Base-by-base conservation (phyloP, 35 echinoderm and acorn worm genomes). In the Diadema setosum region DNA sequence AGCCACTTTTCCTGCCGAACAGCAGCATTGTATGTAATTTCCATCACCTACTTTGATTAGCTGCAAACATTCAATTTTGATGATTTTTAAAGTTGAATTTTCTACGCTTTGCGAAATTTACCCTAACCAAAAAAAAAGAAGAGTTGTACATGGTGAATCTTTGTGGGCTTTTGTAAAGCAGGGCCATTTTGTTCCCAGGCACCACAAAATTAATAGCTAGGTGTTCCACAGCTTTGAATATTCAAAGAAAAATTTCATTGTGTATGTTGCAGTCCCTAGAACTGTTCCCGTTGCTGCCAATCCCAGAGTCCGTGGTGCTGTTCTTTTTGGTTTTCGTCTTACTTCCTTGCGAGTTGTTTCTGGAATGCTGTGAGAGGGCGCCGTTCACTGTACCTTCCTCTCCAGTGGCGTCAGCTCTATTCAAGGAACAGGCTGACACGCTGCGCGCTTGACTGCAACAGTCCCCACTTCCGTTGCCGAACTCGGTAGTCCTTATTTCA, bases 241-340 rank as follows among this genome's bases (percentile, higher is more conserved):
- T n/a, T 85, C 57, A 85, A 57, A 87, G 64, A 48, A 58, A 87
- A 31, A 89, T 78, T 31, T 90, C 88, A 84, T 35, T 65, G 29
- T 83, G 88, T 45, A 90, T 35, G 36, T 70, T 67, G 41, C 81
- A 81, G 46, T 90, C 80, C 16, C 88, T 58, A 43, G 88, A 90
- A 40, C 81, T 90, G 9, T 82, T 84, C 56, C 88, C 88, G 8
- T 90, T 81, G 45, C 88, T 90, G 14, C 88, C 80, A 30, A 90
- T 90, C 26, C 88, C 88, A 1, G 88, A 90, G 74, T 83, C 88
- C 16, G 80, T 73, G 27, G 60, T 65, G 46, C 88, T 90, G 26
- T 82, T 90, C 45, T 82, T 90, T 64, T 90, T 90, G 11, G 80
- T 82, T 24, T 78, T 78, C 2, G 73, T 78, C 73, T 78, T 86